Percentiles rank a stretch among this genome's conserved stretches.
Conservation (phyloP, 2,888 invertebrate genomes). For the Thera britannica region DNA sequence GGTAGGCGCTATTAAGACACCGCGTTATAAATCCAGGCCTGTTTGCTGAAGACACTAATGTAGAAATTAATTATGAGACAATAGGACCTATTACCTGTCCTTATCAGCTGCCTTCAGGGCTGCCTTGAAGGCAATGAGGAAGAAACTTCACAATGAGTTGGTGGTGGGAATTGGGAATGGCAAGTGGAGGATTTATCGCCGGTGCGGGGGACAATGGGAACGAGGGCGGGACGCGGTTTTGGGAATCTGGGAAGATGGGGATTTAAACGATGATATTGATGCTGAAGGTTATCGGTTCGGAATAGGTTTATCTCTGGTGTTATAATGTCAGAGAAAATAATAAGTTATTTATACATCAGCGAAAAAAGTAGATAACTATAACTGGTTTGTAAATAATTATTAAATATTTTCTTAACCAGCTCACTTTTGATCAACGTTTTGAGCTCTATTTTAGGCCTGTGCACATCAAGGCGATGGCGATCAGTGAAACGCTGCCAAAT, state of each 20-base stretch:
- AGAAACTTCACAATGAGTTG: slow-evolving; percentile 54
- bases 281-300: background rate
- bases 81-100: slow-evolving; percentile 63
- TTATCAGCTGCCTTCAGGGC: slow-evolving; percentile 59
- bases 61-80: slow-evolving; percentile 77
- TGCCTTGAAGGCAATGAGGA: slow-evolving; percentile 45
- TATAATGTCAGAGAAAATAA: too few species aligned
- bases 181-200: slow-evolving; percentile 64
- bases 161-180: slow-evolving; percentile 54
- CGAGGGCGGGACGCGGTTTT: slow-evolving; percentile 24
- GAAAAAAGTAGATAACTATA: too few species aligned
- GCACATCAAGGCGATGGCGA: too few species aligned
- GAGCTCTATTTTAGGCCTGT: too few species aligned
- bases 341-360: too few species aligned
- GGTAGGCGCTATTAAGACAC: slow-evolving; percentile 44
- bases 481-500: too few species aligned
- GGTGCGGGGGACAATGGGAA: slow-evolving; percentile 55
- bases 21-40: slow-evolving; percentile 44
- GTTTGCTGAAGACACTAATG: slow-evolving; percentile 69
- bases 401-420: too few species aligned
- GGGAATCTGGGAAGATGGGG: slow-evolving; percentile 12
- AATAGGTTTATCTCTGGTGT: too few species aligned
- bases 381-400: too few species aligned
- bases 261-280: slow-evolving; percentile 9
- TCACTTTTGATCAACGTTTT: too few species aligned